Evolutionary conservation across 2,888 invertebrate species (phyloP).

Genomic region (Tetragonisca angustula): DNA sequence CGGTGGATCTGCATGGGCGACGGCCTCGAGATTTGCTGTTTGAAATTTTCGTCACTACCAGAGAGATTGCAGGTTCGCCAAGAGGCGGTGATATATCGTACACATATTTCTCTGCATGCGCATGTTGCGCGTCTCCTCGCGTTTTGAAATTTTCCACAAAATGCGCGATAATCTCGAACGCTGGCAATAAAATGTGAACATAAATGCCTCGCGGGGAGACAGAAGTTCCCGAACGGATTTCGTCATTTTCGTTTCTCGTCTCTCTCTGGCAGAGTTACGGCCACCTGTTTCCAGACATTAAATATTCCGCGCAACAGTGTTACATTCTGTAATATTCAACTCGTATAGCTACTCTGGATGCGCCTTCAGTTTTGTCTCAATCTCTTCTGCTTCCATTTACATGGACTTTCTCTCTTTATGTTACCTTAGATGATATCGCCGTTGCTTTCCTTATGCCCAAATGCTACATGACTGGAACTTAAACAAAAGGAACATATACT

Average conservation of each 20-base stretch:
- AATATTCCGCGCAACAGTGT: conserved; percentile 56
- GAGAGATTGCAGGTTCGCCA: neutral
- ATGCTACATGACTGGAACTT: conserved; percentile 44
- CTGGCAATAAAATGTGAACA: neutral
- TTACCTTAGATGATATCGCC: conserved; percentile 51
- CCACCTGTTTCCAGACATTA: conserved; percentile 35
- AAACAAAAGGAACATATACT: conserved; percentile 1
- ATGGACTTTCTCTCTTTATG: conserved; percentile 57
- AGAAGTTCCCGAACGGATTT: neutral
- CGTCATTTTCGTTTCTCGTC: neutral
- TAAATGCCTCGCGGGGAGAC: neutral
- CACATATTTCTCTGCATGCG: neutral
- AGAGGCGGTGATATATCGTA: neutral
- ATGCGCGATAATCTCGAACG: neutral
- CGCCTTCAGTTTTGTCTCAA: conserved; percentile 45
- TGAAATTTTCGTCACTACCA: conserved; percentile 16
- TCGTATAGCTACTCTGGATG: conserved; percentile 56
- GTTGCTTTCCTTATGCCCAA: conserved; percentile 31
- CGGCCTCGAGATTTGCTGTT: conserved; percentile 3
- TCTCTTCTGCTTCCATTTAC: conserved; percentile 52
- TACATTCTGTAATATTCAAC: conserved; percentile 51
- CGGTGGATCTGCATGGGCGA: conserved; percentile 77
- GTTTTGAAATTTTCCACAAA: neutral
- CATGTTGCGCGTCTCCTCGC: neutral
- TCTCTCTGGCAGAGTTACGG: conserved; percentile 14